These are phyloP conservation scores for Drosophila elegans DNA, from an alignment of 1,140 invertebrate genomes.

Conservation along the genomic window DNA sequence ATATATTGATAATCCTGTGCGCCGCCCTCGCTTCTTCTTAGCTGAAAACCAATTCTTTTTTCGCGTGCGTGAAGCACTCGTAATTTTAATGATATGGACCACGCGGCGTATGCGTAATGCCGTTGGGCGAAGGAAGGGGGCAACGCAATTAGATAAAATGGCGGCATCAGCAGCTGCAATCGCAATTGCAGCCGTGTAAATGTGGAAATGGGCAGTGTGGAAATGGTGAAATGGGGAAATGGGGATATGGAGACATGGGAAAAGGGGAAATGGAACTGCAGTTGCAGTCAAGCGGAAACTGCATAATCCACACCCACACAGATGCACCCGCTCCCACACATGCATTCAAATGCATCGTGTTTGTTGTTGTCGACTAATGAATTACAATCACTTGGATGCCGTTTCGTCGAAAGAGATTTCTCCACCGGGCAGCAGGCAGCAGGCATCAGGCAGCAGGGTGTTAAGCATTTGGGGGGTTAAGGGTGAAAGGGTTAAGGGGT, in stretches of 20 bases:
- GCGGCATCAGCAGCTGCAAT: conserved; percentile 56
- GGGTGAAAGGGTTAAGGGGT: conserved; percentile 4
- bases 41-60: conserved; percentile 2
- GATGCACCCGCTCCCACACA: conserved; percentile 13
- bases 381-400: conserved; percentile 77
- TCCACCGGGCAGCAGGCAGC: conserved; percentile 6
- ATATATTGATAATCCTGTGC: not conserved
- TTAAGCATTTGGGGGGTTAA: not conserved
- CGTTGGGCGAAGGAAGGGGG: conserved; percentile 8
- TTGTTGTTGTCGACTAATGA: conserved; percentile 81
- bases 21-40: not conserved
- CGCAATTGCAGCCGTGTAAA: conserved; percentile 20
- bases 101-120: conserved; percentile 71
- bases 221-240: not conserved
- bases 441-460: not conserved
- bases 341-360: conserved; percentile 58
- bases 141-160: conserved; percentile 79
- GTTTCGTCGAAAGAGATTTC: conserved; percentile 42
- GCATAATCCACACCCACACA: conserved; percentile 69
- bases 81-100: conserved; percentile 78
- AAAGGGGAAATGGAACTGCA: conserved; percentile 45
- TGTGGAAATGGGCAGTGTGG: not conserved
- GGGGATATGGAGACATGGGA: conserved; percentile 1
- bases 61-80: conserved; percentile 38
- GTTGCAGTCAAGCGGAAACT: conserved; percentile 79